Base-by-base conservation (phyloP, 2,113 vertebrate genomes). In the Guaruba guarouba region DNA sequence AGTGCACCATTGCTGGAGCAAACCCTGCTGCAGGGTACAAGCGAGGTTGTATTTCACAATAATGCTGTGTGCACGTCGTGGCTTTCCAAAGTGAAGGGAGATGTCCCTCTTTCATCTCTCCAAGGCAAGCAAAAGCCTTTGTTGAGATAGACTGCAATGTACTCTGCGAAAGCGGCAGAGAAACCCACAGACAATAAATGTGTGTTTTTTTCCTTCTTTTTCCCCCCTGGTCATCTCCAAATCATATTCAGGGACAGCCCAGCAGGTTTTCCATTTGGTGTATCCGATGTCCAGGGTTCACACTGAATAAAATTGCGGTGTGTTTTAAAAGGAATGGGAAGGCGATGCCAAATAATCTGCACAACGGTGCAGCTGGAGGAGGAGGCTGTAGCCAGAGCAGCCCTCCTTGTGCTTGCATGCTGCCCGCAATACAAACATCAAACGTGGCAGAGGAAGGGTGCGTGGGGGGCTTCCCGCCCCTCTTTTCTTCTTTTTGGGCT, bases 1-100 rank as follows among this genome's bases (percentile, higher is more conserved):
- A 98, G 99, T 98, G 97, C 98, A 96, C 97, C 98, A 97, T 98
- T 97, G 98, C 98, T 98, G 98, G 98, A 98, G 98, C 98, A 96
- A 96, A 96, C 98, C 92, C 97, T 97, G 98, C 97, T 94, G 92
- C 97, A 96, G 98, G 98, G 97, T 96, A 98, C 73, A 22, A 75
- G 98, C 4, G 96, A 97, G 97, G 96, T 96, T 96, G 98, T 98
- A 98, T 98, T 98, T 98, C 97, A 98, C 98, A 98, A 97, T 98
- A 98, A 97, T 95, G 97, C 98, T 86, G 98, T 90, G 96, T 97
- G 97, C 64, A 96, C 92, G 90, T 96, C 88, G 97, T 90, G 92
- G 96, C 97, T 98, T 94, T 96, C 88, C 54, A 61, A 94, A 93
- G 95, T 49, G 96, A 87, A 86, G 97, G 96, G 98, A 94, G 59